Evolutionary conservation across 2,797 vertebrate genomes (phyloP), one percentile per base, ranked within the genome.

Genomic region (Tarsius wallacei): DNA sequence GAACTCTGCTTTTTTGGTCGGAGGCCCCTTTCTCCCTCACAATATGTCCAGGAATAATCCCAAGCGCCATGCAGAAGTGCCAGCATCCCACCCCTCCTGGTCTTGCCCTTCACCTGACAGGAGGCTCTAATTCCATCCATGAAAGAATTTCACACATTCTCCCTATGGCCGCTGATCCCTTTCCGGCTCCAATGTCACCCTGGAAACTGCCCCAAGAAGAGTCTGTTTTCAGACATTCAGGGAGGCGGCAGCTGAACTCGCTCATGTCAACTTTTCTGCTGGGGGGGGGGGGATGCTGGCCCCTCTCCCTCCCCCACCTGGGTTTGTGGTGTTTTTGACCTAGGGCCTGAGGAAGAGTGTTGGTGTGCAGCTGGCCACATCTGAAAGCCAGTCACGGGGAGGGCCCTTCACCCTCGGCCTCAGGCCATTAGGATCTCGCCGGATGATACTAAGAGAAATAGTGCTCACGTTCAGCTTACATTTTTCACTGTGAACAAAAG

Each of bases 121-220:
- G 42, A 51, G 81, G 53, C 77, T 94, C 82, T 90, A n/a, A 64
- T 97, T 87, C 78, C 66, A 66, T 7, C 36, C 61, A 33, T 55
- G 73, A 94, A 95, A 64, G 70, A 68, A 94, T 94, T 92, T 94
- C 77, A 64, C 91, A 74, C 64, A 10, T 81, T 94, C 55, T 91
- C 47, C 86, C 17, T 4, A 13, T 64, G 85, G 49, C 26, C 81
- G 53, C 1, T 26, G 70, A 70, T 63, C 31, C 73, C 42, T 93
- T 85, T 76, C 55, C 0, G 4, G 59, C 61, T 91, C 55, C 49
- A 59, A 0, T 59, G 59, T 87, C 71, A 76, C 64, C 63, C 59
- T 85, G 53, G 64, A 85, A 87, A 95, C 24, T 59, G 19, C 19
- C 70, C 53, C 73, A 64, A 13, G n/a, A 61, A 63, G 61, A 42